phyloP scores from a whole-genome alignment of 2,888 invertebrate genomes.

The Tinea semifulvella region DNA sequence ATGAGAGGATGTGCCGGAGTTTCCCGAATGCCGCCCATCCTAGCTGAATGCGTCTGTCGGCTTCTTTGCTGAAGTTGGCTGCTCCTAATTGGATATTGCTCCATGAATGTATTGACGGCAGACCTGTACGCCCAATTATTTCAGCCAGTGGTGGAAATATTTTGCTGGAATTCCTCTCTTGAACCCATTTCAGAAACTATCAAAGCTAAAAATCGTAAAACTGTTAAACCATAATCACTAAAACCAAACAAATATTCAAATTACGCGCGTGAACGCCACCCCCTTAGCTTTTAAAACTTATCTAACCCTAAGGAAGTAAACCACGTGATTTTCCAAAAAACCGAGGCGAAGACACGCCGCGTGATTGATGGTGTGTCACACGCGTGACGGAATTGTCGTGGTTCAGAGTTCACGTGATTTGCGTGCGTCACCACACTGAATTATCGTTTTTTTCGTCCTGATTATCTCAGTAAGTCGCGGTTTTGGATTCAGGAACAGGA shows the following conservation, averaged over 20 bases:
- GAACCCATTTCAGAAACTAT: not conserved
- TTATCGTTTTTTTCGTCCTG: slow-evolving; percentile 7
- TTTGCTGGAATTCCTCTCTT: too few relatives aligned
- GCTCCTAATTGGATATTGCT: too few relatives aligned
- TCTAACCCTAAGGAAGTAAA: slow-evolving; percentile 9
- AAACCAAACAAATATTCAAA: slow-evolving; percentile 8
- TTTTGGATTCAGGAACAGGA: too few relatives aligned
- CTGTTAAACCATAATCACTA: not conserved
- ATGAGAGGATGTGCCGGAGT: too few relatives aligned
- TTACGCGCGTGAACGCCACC: not conserved
- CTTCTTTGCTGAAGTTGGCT: too few relatives aligned
- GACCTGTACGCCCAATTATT: too few relatives aligned
- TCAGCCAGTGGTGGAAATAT: too few relatives aligned
- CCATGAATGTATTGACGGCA: too few relatives aligned
- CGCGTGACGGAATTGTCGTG: slow-evolving; percentile 51
- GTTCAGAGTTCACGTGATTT: slow-evolving; percentile 43
- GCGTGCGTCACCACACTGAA: slow-evolving; percentile 24
- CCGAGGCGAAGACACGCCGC: slow-evolving; percentile 11
- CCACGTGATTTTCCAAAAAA: slow-evolving; percentile 13
- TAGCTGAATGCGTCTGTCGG: too few relatives aligned
- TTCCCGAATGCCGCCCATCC: too few relatives aligned
- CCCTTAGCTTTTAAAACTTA: not conserved
- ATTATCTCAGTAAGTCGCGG: not conserved
- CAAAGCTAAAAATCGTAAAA: not conserved
- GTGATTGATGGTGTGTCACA: slow-evolving; percentile 53